These are phyloP conservation scores for Centropyge bicolor DNA, from an alignment of 2,797 vertebrate species.

Conservation along the genomic window DNA sequence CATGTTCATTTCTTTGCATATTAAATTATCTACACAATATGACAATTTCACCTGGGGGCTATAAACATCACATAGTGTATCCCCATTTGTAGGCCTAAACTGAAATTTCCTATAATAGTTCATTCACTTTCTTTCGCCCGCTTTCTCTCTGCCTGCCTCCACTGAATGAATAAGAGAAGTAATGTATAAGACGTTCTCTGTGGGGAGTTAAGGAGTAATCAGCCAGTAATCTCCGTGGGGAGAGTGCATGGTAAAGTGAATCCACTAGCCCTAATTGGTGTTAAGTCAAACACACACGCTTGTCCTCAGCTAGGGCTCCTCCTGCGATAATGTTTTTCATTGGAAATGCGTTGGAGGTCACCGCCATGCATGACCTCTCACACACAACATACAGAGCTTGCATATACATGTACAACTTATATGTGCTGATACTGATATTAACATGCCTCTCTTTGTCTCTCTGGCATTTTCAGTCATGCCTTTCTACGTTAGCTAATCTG, in stretches of 20 bases:
- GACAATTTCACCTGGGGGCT: neutral
- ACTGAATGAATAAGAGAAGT: conserved; percentile 32
- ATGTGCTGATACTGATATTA: conserved; percentile 5
- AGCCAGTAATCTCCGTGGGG: conserved; percentile 61
- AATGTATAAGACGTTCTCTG: conserved; percentile 40
- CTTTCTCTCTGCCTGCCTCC: conserved; percentile 13
- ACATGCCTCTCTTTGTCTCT: neutral
- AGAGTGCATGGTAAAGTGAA: conserved; percentile 56
- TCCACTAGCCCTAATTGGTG: conserved; percentile 72
- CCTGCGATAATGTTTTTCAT: conserved; percentile 22
- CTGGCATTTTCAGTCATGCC: neutral
- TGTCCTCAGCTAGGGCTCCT: conserved; percentile 10
- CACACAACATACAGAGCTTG: neutral
- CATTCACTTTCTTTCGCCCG: conserved; percentile 8
- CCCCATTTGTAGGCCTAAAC: neutral
- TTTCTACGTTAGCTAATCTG: neutral
- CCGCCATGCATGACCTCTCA: conserved; percentile 12
- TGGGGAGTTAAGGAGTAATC: conserved; percentile 57
- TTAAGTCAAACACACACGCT: conserved; percentile 57
- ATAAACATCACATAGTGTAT: neutral
- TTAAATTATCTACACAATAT: conserved; percentile 1
- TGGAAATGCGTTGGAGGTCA: conserved; percentile 32
- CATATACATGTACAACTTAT: neutral
- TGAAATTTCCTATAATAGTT: conserved; percentile 51
- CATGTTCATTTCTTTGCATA: neutral